Evolutionary conservation across 64 coral and sea anemone species (phyloP), one percentile per base, ranked within the genome.

Genomic region (Stichodactyla helianthus): DNA sequence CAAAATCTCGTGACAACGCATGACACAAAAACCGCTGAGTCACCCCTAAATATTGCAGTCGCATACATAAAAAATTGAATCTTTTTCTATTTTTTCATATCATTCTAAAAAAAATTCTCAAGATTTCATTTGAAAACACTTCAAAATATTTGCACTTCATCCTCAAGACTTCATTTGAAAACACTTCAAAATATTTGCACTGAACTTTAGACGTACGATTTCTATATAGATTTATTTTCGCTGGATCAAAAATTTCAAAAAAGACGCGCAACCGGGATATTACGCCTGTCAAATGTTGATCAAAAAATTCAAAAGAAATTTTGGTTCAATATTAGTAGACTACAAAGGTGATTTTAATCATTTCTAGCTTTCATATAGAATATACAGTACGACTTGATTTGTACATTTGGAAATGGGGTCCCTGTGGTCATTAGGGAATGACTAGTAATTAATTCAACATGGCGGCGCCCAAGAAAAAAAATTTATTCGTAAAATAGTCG

Each of bases 391-490:
- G 2, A 11, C 14, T 11, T 58, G 55, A 58, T 58, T 58, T 58
- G 55, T 58, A 70, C 22, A 70, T 22, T 70, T 35, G 11, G 22
- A 10, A 2, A 10, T 85, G 85, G 89, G 50, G 11, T 86, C 5
- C 83, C 84, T 17, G 77, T 81, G 78, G 20, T 55, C 5, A 17
- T 25, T 9, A 51, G 15, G 13, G 78, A 18, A 81, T 81, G 6
- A 6, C 53, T 14, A 51, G 52, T 81, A 81, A 81, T 54, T 53
- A 52, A 81, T 81, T 81, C 16, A 86, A 89, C 86, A 95, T 95
- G 93, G 89, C 83, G 82, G 71, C 87, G 50, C 71, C 20, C 62
- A 61, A 27, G 78, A 81, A 54, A 18, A 31, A 31, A 50, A 19
- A 19, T 4, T 53, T 68, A 19, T 5, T 70, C 65, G 0, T 9